phyloP scores from a whole-genome alignment of 2,113 vertebrate genomes.

The Antigone vipio region DNA sequence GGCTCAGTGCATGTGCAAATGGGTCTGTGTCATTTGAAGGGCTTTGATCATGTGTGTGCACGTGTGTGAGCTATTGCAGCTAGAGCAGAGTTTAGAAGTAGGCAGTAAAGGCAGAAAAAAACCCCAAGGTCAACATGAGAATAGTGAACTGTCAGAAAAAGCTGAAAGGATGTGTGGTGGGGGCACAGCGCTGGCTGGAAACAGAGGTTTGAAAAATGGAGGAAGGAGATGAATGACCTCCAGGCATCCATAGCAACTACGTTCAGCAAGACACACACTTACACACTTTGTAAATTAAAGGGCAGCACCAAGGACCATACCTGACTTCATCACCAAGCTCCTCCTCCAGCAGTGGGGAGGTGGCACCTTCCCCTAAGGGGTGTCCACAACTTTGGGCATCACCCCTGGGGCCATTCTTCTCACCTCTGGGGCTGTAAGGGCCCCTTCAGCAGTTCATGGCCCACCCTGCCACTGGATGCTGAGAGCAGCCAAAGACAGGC shows the following conservation, averaged over 20 bases:
- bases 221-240: neutral
- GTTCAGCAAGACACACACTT: neutral
- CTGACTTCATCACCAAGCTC: neutral
- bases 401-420: accelerated
- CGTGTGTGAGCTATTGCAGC: neutral
- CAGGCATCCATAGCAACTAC: neutral
- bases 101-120: neutral
- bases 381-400: neutral
- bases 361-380: neutral
- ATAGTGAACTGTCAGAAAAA: neutral
- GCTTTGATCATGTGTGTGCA: neutral
- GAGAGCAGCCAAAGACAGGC: neutral
- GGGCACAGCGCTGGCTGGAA: neutral
- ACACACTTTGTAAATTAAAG: neutral
- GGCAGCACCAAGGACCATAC: neutral
- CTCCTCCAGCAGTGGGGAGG: accelerated
- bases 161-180: neutral
- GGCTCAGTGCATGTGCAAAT: neutral
- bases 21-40: neutral
- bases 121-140: accelerated
- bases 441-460: neutral
- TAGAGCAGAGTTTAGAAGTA: neutral
- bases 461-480: accelerated
- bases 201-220: neutral
- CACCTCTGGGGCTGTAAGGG: neutral